A percentile compares a stretch with the other conserved stretches of the same genome.
Evolutionary conservation across 2,888 invertebrate species (phyloP).

Genomic region (Microplitis manilae): DNA sequence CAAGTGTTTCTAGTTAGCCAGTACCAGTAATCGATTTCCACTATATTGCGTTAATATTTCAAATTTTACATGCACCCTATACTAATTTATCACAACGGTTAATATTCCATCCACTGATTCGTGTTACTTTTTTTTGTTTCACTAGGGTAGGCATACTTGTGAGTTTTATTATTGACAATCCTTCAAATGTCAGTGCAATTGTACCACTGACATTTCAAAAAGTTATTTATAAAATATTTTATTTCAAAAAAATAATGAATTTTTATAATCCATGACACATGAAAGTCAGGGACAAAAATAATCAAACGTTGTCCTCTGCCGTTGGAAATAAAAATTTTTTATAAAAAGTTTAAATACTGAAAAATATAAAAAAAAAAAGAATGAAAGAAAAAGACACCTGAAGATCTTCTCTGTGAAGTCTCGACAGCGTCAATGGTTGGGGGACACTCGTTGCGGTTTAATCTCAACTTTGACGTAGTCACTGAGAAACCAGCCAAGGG

Average conservation of each 20-base stretch:
- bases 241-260: neutral
- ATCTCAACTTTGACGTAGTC: constrained; percentile 33
- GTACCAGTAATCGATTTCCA: constrained; percentile 26
- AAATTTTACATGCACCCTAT: neutral
- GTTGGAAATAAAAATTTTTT: neutral
- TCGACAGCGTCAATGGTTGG: constrained; percentile 38
- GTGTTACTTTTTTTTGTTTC: neutral
- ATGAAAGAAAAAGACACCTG: constrained; percentile 23
- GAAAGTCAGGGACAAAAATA: neutral
- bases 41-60: neutral
- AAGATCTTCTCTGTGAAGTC: constrained; percentile 21
- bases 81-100: neutral
- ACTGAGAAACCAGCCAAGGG: constrained; percentile 12
- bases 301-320: neutral
- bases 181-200: neutral
- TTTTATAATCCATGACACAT: neutral
- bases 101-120: neutral
- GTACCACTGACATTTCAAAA: neutral
- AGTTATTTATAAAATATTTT: neutral
- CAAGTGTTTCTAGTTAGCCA: neutral
- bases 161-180: constrained; percentile 9
- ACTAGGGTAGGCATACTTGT: neutral
- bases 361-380: constrained; percentile 15
- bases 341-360: neutral
- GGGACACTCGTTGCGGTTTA: constrained; percentile 40